These are phyloP conservation scores for Sepiola atlantica DNA, from an alignment of 2,888 invertebrate genomes.

Conservation along the genomic window DNA sequence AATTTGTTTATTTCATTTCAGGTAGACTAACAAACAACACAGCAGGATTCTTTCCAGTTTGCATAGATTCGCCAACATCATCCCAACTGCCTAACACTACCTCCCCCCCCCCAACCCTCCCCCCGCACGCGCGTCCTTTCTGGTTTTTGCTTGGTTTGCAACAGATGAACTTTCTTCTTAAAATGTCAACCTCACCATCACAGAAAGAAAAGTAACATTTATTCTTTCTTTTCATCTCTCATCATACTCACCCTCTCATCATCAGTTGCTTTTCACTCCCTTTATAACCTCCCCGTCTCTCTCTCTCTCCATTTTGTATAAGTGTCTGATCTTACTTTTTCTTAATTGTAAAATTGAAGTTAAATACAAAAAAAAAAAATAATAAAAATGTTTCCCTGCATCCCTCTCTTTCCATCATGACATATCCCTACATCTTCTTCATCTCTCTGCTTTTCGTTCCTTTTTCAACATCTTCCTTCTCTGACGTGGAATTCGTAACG, in stretches of 20 bases:
- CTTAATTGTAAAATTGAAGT: no score
- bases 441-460: no score
- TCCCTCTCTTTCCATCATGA: neutral
- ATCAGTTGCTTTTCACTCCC: no score
- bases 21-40: neutral
- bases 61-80: no score
- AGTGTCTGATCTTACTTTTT: no score
- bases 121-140: neutral
- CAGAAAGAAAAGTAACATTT: neutral
- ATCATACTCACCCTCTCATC: neutral
- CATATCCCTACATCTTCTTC: no score
- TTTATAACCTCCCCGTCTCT: neutral
- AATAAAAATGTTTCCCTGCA: neutral
- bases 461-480: neutral
- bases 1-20: neutral
- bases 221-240: neutral
- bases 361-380: no score
- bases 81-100: no score
- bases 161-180: conserved; percentile 32
- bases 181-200: neutral
- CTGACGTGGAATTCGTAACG: neutral
- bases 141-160: neutral
- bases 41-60: neutral
- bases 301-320: neutral
- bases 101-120: neutral